Percentiles rank a stretch among this genome's conserved stretches.
phyloP scores from a whole-genome alignment of 2,888 invertebrate genomes.

The Gisinianus flammeolus region DNA sequence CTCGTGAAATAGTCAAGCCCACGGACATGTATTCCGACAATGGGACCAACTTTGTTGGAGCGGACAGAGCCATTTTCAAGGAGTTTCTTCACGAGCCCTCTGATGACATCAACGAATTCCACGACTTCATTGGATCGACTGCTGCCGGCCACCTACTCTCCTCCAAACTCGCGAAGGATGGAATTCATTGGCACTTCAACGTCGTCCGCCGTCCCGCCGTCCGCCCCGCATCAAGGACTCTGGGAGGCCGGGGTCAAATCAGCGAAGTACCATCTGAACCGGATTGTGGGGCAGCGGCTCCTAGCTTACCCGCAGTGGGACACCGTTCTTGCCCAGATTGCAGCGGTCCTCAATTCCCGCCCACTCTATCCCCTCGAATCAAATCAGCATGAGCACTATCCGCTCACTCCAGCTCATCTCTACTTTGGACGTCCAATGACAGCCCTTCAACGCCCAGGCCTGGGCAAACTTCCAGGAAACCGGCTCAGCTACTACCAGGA shows the following conservation, averaged over 20 bases:
- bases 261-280: neutral
- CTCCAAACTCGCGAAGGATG: neutral
- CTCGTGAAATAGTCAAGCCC: neutral
- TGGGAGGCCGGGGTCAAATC: constrained; percentile 22
- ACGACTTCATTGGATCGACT: neutral
- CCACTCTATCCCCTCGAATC: constrained; percentile 34
- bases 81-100: too few species aligned
- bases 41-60: neutral
- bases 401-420: constrained; percentile 60
- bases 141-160: neutral
- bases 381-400: constrained; percentile 53
- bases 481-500: constrained; percentile 58
- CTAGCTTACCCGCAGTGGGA: neutral
- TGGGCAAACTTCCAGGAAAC: constrained; percentile 43
- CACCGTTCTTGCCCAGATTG: neutral
- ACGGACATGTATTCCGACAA: neutral
- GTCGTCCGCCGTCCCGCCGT: neutral
- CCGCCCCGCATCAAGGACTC: constrained; percentile 2
- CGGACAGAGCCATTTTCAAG: neutral
- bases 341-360: constrained; percentile 3
- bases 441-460: constrained; percentile 54
- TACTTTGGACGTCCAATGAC: constrained; percentile 55
- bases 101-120: neutral
- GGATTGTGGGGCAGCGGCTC: neutral
- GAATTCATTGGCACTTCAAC: constrained; percentile 5